Evolutionary conservation across 2,888 invertebrate genomes (phyloP).

Genomic region (Ophion obscuratus): DNA sequence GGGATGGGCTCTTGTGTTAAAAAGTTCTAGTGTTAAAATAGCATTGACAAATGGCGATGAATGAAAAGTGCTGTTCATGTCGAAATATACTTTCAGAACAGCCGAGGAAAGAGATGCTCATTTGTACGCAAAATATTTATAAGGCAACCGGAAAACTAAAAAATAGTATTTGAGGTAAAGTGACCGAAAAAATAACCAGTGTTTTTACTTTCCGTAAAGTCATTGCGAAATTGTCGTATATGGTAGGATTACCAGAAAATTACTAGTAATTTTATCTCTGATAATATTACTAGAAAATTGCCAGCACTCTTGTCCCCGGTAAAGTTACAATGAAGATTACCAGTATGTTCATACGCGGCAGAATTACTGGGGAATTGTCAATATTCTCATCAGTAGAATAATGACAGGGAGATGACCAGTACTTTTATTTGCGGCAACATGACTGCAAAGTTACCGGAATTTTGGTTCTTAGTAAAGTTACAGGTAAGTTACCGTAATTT

Average conservation of each 20-base stretch:
- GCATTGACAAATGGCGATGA: background rate
- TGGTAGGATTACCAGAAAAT: background rate
- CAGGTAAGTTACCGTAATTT: background rate
- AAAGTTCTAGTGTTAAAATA: no score
- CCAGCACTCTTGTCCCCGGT: background rate
- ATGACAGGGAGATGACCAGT: background rate
- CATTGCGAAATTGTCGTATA: background rate
- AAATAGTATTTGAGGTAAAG: no score
- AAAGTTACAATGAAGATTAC: background rate
- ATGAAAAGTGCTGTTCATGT: conserved; percentile 32
- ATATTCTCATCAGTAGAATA: background rate
- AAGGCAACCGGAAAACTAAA: no score
- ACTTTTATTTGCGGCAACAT: background rate
- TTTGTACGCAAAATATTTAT: no score
- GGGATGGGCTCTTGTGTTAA: no score
- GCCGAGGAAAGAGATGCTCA: background rate
- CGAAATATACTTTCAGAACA: conserved; percentile 20
- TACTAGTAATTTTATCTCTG: background rate
- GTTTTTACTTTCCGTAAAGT: background rate
- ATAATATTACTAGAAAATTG: background rate
- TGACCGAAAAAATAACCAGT: background rate
- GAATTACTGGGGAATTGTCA: background rate
- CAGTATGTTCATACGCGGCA: background rate
- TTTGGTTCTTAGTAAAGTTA: background rate
- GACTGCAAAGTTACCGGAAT: background rate